Conservation (phyloP, 1,140 invertebrate genomes). For the Aphelinus certus region DNA sequence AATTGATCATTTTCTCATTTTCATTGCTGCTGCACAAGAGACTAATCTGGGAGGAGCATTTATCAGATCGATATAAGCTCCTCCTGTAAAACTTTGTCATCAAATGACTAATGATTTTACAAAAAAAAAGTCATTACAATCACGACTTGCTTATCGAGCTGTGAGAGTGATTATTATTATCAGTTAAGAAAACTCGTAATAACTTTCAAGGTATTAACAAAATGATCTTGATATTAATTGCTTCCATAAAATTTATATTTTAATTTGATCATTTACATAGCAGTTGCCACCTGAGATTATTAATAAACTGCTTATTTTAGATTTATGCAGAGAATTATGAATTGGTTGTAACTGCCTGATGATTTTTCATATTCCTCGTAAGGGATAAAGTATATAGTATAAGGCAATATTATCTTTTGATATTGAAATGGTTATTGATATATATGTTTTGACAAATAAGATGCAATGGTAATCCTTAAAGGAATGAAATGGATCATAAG, state of each 20-base stretch:
- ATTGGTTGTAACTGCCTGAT: slow-evolving; percentile 29
- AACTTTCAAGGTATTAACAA: too few species aligned
- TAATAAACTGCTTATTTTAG: slow-evolving; percentile 4
- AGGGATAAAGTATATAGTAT: slow-evolving; percentile 45
- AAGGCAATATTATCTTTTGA: slow-evolving; percentile 46
- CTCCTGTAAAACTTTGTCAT: slow-evolving; percentile 51
- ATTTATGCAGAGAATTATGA: not conserved
- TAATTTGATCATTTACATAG: not conserved
- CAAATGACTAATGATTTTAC: slow-evolving; percentile 59
- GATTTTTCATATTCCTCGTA: slow-evolving; percentile 42
- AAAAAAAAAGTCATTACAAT: slow-evolving; percentile 39
- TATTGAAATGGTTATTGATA: slow-evolving; percentile 44
- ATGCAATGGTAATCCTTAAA: slow-evolving; percentile 16
- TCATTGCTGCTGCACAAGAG: slow-evolving; percentile 29
- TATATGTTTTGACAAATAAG: not conserved
- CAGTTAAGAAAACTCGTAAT: not conserved
- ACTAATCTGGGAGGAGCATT: slow-evolving; percentile 17
- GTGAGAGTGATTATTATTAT: slow-evolving; percentile 28
- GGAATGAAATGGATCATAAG: slow-evolving; percentile 4
- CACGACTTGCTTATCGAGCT: slow-evolving; percentile 45
- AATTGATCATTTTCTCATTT: slow-evolving; percentile 58
- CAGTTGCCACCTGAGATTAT: slow-evolving; percentile 12
- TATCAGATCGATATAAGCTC: too few species aligned
- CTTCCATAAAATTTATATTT: not conserved
- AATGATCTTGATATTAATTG: too few species aligned